Evolutionary conservation across 2,113 vertebrate genomes (phyloP), one percentile per base, ranked within the genome.

Genomic region (Lontra canadensis): DNA sequence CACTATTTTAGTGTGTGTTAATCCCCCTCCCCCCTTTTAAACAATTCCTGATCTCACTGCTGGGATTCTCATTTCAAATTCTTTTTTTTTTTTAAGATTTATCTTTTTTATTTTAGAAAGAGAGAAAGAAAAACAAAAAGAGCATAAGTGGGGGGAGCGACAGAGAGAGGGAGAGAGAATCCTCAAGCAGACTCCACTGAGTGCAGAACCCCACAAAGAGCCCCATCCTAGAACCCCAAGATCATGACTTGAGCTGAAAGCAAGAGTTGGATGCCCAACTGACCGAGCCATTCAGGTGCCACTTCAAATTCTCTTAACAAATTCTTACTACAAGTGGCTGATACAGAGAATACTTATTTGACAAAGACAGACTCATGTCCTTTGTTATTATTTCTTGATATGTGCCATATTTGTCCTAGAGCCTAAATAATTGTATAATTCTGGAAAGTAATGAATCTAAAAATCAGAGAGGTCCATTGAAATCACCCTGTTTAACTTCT

Each of bases 221-320:
- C 67, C 20, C 1, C 7, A 69, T n/a, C 17, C 67, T 18, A 36
- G 34, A n/a, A 36, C 34, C 34, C 34, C 67, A 21, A 69, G 67
- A 69, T 36, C 34, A 18, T 69, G 67, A 69, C 18, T 18, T 69
- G 34, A 69, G 34, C 67, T 21, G 17, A 69, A 69, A n/a, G 15
- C 34, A 69, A n/a, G 67, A 36, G 67, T 11, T 20, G 18, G 67
- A 36, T 69, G 67, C 34, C 67, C 18, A n/a, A 20, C 17, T 4
- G 8, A n/a, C 67, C 9, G 1, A 69, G 18, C 17, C 34, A 69
- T 7, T 8, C 34, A 69, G 67, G 18, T 20, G n/a, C 8, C 18
- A n/a, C 13, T 82, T 92, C 55, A 83, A 89, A 78, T 90, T 94
- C 9, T 69, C n/a, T 44, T 90, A 91, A 61, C 57, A n/a, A n/a